phyloP scores from a whole-genome alignment of 1,140 invertebrate genomes.

The Wiebesia pumilae region DNA sequence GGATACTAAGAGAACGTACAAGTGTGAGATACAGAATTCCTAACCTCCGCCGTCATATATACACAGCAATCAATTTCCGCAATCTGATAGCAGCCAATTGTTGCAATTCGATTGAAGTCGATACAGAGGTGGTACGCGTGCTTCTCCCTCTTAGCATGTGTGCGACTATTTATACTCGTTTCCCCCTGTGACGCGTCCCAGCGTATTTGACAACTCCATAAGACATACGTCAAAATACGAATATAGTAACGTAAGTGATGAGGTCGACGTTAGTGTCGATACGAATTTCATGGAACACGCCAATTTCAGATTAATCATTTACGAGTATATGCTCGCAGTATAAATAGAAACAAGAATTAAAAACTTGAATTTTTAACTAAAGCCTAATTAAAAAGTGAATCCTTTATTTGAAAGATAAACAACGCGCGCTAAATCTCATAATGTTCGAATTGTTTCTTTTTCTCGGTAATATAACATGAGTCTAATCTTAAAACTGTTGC shows the following conservation, averaged over 20 bases:
- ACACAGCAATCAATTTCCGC: constrained; percentile 46
- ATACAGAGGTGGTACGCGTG: background rate
- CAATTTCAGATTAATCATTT: background rate
- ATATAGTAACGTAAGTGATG: background rate
- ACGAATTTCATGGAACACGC: background rate
- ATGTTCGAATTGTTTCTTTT: background rate
- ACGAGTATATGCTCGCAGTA: background rate
- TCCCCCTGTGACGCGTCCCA: background rate
- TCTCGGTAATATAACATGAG: too few relatives aligned
- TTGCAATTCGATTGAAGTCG: constrained; percentile 22
- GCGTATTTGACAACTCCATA: background rate
- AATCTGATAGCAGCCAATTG: constrained; percentile 46
- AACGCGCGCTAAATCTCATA: background rate
- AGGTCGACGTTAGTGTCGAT: background rate
- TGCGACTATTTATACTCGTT: background rate
- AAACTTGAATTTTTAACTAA: too few relatives aligned
- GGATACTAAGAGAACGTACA: background rate
- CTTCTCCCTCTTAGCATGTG: background rate
- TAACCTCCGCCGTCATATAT: background rate
- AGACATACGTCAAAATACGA: constrained; percentile 14
- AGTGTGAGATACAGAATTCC: background rate
- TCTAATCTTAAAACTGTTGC: too few relatives aligned
- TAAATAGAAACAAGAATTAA: too few relatives aligned
- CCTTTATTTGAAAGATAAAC: background rate
- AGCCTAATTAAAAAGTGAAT: background rate